Base-by-base conservation (phyloP, 2,888 invertebrate genomes). In the Brachyptera putata region DNA sequence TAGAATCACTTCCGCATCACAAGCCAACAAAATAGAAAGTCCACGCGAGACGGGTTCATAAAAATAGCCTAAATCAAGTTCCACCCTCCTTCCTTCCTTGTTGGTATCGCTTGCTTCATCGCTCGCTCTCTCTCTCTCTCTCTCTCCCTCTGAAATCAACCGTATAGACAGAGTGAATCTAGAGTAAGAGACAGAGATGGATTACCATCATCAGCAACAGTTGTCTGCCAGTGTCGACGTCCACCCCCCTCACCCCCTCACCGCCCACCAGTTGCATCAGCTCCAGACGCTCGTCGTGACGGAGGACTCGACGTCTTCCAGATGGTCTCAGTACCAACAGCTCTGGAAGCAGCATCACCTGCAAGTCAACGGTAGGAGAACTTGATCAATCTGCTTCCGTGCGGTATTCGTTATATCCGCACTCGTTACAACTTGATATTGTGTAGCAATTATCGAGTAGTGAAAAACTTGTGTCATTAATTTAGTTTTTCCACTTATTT, bases 241-340 rank as follows among this genome's bases (percentile, higher is more conserved):
- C 81, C 82, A 60, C 83, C 83, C 76, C 79, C 82, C 68, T 82
- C 83, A 70, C 79, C 82, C 73, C 79, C 78, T 66, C 81, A 82
- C 68, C 79, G 81, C 60, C 80, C 80, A 82, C 80, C 69, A 84
- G 80, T 73, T 82, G 79, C 74, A 82, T 80, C 71, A 75, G 69
- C 68, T 76, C 46, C 68, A 68, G 25, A 68, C 69, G 30, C 61
- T 63, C n/a, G 64, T 62, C 26, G 58, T 53, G 39, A 60, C 61
- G 7, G 66, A 63, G 16, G 69, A 68, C 61, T 66, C 73, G 16
- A 74, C 74, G 59, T 70, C 75, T 57, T 70, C 75, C 16, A 66
- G 82, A 63, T 87, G 87, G 87, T 82, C 82, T 68, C 87, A 87
- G 78, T 87, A 87, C 74, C 83, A 83, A 69, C 88, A 88, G 75